These are phyloP conservation scores for Gavialis gangeticus DNA, from an alignment of 2,113 vertebrate genomes.

Conservation along the genomic window DNA sequence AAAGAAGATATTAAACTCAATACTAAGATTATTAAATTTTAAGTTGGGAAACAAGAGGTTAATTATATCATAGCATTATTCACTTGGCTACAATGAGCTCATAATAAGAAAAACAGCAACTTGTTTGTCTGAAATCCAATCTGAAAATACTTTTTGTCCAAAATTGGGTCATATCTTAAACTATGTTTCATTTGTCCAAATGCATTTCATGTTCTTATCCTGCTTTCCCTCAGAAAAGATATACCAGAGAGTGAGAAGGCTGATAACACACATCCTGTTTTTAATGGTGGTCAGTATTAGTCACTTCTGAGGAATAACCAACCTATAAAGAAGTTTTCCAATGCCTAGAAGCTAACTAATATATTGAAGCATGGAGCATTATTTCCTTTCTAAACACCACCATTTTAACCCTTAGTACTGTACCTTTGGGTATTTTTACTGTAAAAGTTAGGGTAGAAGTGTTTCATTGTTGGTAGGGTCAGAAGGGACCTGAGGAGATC, in stretches of 20 bases:
- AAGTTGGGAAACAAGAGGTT: slow-evolving; percentile 26
- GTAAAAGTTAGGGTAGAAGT: too few relatives aligned
- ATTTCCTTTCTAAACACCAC: neutral
- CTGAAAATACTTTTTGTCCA: neutral
- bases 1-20: slow-evolving; percentile 5
- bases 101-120: neutral
- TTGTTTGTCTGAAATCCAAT: slow-evolving; percentile 11
- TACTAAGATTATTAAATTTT: slow-evolving; percentile 42
- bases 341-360: neutral
- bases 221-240: neutral
- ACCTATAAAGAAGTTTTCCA: neutral
- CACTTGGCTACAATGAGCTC: neutral
- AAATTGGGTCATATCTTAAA: slow-evolving; percentile 25
- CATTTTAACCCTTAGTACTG: neutral
- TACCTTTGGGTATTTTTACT: neutral
- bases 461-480: too few relatives aligned
- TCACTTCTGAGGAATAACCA: neutral
- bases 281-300: neutral
- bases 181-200: neutral
- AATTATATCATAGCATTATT: slow-evolving; percentile 25
- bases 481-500: too few relatives aligned
- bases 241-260: neutral
- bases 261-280: neutral
- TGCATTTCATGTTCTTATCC: neutral
- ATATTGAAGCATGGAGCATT: neutral